A percentile compares a stretch with the other conserved stretches of the same genome.
phyloP scores from a whole-genome alignment of 2,113 vertebrate genomes.

The Casuarius casuarius region DNA sequence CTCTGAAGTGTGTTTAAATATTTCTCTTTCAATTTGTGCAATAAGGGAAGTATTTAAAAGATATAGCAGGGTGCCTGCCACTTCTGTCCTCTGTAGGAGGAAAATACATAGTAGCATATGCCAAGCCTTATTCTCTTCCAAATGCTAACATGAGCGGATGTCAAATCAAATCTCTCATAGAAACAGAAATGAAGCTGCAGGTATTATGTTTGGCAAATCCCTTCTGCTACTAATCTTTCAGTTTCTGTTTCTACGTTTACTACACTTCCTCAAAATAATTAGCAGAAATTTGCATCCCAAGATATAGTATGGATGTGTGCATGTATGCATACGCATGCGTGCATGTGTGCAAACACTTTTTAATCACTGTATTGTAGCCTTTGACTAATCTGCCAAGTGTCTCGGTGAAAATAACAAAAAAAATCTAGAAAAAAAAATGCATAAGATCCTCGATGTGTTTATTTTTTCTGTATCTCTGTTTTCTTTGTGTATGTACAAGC shows the following conservation, averaged over 20 bases:
- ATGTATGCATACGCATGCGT: background rate
- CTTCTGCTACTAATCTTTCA: constrained; percentile 32
- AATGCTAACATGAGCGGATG: constrained; percentile 53
- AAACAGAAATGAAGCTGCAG: constrained; percentile 70
- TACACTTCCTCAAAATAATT: constrained; percentile 55
- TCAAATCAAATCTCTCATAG: constrained; percentile 69
- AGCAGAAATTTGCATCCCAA: constrained; percentile 25
- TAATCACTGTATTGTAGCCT: constrained; percentile 12
- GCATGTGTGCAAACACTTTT: background rate
- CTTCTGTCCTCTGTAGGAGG: constrained; percentile 63
- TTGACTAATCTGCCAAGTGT: background rate
- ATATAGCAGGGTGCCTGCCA: constrained; percentile 58
- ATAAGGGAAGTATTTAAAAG: constrained; percentile 57
- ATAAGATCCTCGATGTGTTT: background rate
- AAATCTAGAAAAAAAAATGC: constrained; percentile 28
- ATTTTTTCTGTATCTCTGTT: background rate
- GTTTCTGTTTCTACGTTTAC: constrained; percentile 19
- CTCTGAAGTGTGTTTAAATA: constrained; percentile 63
- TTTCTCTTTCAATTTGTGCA: constrained; percentile 65
- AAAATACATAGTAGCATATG: constrained; percentile 54
- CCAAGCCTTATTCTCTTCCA: constrained; percentile 66
- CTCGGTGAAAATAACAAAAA: constrained; percentile 20
- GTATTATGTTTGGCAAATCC: constrained; percentile 58
- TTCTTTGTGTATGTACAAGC: background rate
- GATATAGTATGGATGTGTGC: background rate